Evolutionary conservation across 2,888 invertebrate genomes (phyloP), one percentile per base, ranked within the genome.

Genomic region (Gastracanthus pulcherrimus): DNA sequence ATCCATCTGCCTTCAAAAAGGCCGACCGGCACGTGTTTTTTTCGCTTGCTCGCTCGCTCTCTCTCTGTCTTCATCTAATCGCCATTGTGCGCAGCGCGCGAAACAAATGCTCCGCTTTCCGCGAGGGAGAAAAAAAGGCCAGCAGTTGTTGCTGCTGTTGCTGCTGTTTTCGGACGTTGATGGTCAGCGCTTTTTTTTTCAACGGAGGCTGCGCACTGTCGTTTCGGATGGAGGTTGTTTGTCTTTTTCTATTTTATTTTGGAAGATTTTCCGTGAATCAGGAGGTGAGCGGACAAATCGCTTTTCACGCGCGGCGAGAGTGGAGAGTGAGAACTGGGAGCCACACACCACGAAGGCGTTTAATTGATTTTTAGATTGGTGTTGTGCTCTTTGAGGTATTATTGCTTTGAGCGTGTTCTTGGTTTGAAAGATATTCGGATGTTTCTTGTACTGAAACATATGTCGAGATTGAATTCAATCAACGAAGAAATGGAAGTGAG

Each of bases 1-100:
- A 13, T 48, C 66, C 78, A 74, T 60, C 84, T 83, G 84, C 48
- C 84, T 87, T 87, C 86, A 86, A 86, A 87, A 86, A 86, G 86
- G 70, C 86, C 85, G 87, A 85, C 86, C 19, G 5, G 83, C 82
- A 62, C 60, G 79, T 83, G 70, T 87, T 86, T 84, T 86, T 84
- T 69, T 60, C 71, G 3, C 41, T 34, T 34, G 29, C 66, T n/a
- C n/a, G n/a, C n/a, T n/a, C n/a, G n/a, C n/a, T n/a, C n/a, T n/a
- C 23, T 55, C 48, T 48, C 36, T 16, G 23, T 76, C 66, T 45
- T 34, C 19, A 31, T 66, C 72, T 72, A 72, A 81, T 81, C 60
- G 51, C 75, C 78, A 82, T 82, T 80, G 82, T 85, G 85, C 84
- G 83, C 58, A 26, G n/a, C 38, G 74, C 84, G 85, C 85, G 86